Conservation (phyloP, 2,888 invertebrate species). For the Biston stratarius region DNA sequence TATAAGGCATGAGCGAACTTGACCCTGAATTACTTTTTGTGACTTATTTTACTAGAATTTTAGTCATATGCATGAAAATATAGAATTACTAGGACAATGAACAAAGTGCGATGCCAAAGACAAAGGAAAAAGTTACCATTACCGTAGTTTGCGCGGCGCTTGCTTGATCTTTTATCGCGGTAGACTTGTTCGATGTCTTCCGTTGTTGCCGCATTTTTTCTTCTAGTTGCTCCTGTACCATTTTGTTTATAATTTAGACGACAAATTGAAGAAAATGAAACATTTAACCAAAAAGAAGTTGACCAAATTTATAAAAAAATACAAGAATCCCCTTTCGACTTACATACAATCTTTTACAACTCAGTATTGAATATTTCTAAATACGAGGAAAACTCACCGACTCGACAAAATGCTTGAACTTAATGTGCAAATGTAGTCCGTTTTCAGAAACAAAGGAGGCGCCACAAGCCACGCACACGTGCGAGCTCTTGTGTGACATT, state of each 20-base stretch:
- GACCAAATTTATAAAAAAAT: no score
- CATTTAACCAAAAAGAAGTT: no score
- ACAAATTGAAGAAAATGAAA: no score
- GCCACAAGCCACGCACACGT: slow-evolving; percentile 67
- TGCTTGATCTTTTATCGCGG: not conserved
- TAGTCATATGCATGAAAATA: no score
- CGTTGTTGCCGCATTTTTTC: slow-evolving; percentile 1
- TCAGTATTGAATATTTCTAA: no score
- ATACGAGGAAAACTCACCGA: slow-evolving; percentile 22
- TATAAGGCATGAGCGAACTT: no score
- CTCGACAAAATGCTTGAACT: slow-evolving; percentile 45
- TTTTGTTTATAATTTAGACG: not conserved
- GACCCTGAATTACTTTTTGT: not conserved
- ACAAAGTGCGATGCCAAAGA: not conserved
- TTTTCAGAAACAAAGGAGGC: slow-evolving; percentile 68
- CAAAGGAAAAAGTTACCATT: not conserved
- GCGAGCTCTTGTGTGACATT: slow-evolving; percentile 64
- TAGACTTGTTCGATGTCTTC: not conserved
- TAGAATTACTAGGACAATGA: no score
- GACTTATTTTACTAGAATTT: not conserved
- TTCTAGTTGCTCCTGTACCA: slow-evolving; percentile 5
- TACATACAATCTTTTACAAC: no score
- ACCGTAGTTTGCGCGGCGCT: not conserved
- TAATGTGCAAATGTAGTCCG: slow-evolving; percentile 64
- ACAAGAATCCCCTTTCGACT: no score